Percentiles rank a stretch among this genome's conserved stretches.
Conservation (phyloP, 2,113 vertebrate genomes). For the Rallus limicola region DNA sequence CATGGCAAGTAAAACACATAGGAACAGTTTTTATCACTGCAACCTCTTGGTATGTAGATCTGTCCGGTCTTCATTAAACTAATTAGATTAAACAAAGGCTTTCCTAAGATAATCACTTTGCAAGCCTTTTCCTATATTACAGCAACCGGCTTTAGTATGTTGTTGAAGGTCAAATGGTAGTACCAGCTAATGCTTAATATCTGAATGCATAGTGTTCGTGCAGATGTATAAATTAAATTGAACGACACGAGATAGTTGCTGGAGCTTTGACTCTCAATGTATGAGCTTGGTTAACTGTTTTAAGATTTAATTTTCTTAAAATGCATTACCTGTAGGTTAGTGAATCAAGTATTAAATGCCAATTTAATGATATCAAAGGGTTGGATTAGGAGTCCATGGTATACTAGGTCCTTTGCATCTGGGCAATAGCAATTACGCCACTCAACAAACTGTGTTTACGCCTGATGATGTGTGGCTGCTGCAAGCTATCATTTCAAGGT, state of each 20-base stretch:
- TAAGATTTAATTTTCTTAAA: not conserved
- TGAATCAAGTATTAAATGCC: not conserved
- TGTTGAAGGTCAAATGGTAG: slow-evolving; percentile 80
- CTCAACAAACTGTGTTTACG: not conserved
- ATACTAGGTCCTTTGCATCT: not conserved
- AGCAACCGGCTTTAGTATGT: slow-evolving; percentile 60
- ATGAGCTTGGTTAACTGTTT: not conserved
- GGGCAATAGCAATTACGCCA: not conserved
- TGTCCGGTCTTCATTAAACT: slow-evolving; percentile 56
- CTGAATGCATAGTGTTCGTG: not conserved
- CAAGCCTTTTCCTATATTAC: slow-evolving; percentile 70
- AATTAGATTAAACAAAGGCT: slow-evolving; percentile 84
- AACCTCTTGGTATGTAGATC: slow-evolving; percentile 33
- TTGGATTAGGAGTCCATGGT: not conserved
- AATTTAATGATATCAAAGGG: not conserved
- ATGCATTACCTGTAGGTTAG: not conserved
- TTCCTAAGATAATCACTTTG: slow-evolving; percentile 83
- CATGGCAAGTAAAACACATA: not conserved
- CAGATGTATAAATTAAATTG: not conserved
- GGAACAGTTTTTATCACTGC: not conserved
- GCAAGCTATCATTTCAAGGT: not conserved
- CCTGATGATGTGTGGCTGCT: not conserved
- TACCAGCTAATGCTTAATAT: slow-evolving; percentile 39
- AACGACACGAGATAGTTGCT: not conserved
- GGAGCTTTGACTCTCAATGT: not conserved